phyloP scores from a whole-genome alignment of 2,113 vertebrate genomes.

The human region GRCh38 chr16:55896501-55897000 shows the following conservation, averaged over 20 bases:
- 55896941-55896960: neutral
- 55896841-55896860: neutral
- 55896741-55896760: neutral
- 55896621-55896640: neutral
- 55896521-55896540: neutral
- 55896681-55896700: neutral
- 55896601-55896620: neutral
- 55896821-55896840: neutral
- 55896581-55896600: neutral
- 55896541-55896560: neutral
- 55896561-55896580: neutral
- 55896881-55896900: neutral
- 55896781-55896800: neutral
- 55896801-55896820: neutral
- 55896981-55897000: neutral
- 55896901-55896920: neutral
- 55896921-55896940: neutral
- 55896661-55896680: neutral
- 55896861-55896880: neutral
- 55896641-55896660: neutral
- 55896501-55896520: neutral
- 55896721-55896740: neutral
- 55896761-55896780: neutral
- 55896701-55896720: neutral
- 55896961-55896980: neutral